Conservation (phyloP, 2,113 vertebrate species). For the Hymenochirus boettgeri region DNA sequence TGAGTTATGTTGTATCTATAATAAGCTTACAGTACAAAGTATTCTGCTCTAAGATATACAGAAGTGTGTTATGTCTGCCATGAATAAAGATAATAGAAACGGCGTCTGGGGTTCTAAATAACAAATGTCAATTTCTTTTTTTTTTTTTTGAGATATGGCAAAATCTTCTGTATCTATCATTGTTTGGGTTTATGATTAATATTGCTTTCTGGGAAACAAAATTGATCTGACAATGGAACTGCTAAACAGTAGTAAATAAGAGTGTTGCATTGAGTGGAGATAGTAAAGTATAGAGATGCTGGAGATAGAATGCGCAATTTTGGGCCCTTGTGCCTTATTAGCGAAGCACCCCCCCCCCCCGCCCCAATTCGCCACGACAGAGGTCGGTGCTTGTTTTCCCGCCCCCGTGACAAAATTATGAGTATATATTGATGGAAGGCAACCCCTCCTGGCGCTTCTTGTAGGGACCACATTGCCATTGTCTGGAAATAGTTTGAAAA, state of each 20-base stretch:
- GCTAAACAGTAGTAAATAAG: slow-evolving; percentile 33
- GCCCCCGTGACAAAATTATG: slow-evolving; percentile 29
- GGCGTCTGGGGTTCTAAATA: not conserved
- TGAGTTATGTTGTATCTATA: not conserved
- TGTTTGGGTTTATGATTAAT: slow-evolving; percentile 25
- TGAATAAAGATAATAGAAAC: not conserved
- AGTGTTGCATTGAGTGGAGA: slow-evolving; percentile 16
- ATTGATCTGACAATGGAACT: slow-evolving; percentile 16
- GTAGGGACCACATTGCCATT: not conserved
- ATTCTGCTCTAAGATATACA: not conserved
- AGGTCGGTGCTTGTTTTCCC: no score
- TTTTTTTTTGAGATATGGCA: not conserved
- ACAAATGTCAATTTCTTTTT: not conserved
- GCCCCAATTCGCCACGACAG: no score
- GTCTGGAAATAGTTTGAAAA: not conserved
- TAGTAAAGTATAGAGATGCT: no score
- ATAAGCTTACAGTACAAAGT: not conserved
- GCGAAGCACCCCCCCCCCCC: no score
- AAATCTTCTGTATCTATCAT: slow-evolving; percentile 12
- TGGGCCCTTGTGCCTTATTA: slow-evolving; percentile 26
- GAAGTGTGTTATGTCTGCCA: not conserved
- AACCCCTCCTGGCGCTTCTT: slow-evolving; percentile 16
- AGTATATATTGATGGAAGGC: slow-evolving; percentile 21
- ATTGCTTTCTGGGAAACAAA: slow-evolving; percentile 22
- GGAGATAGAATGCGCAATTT: slow-evolving; percentile 29